Conservation (phyloP, 2,113 vertebrate genomes). For the cattle (Bos taurus) region DNA sequence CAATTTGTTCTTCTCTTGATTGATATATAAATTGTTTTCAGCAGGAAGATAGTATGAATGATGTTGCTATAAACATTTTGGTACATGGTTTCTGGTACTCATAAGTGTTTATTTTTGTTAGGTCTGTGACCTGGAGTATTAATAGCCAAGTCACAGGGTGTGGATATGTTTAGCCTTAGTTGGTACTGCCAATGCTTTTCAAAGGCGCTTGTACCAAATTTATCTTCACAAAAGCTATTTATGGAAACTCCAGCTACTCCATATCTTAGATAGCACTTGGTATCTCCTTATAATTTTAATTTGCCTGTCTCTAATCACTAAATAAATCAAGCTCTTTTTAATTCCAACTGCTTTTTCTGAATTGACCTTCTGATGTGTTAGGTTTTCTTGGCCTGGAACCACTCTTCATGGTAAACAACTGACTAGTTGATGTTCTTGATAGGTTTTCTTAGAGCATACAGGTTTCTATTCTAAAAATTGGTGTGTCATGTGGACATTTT, state of each 20-base stretch:
- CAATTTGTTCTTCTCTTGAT: background rate
- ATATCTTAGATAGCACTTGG: background rate
- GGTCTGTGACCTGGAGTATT: background rate
- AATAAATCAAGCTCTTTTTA: background rate
- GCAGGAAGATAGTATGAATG: background rate
- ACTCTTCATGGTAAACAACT: background rate
- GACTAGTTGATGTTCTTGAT: background rate
- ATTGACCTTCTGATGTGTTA: background rate
- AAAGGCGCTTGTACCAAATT: background rate
- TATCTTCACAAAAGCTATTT: background rate
- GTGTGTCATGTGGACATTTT: background rate
- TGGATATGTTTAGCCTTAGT: background rate
- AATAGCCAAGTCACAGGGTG: background rate
- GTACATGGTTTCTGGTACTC: background rate
- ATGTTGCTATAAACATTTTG: background rate
- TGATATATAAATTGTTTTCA: background rate
- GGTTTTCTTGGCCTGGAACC: background rate
- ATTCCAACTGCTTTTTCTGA: background rate
- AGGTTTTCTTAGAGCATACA: background rate
- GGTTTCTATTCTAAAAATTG: background rate
- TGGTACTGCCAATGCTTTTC: background rate
- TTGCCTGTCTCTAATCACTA: background rate
- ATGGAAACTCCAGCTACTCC: background rate
- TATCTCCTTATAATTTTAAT: background rate
- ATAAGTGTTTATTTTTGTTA: background rate